phyloP scores from a whole-genome alignment of 30 jellyfish, hydroid and myxozoan genomes.

The Hydractinia symbiolongicarpus region DNA sequence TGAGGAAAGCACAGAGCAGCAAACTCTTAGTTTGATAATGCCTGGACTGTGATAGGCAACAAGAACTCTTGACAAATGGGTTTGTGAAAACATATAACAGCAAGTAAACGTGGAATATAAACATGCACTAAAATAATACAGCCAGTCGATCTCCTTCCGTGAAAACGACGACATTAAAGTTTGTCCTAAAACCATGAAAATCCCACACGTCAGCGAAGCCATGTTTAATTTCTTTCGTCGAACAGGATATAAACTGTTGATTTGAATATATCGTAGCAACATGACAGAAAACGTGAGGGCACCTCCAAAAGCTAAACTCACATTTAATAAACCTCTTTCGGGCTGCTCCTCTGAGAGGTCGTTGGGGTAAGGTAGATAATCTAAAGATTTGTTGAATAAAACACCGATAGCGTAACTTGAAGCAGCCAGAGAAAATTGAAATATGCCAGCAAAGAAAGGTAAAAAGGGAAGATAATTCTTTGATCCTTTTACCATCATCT shows the following conservation, averaged over 20 bases:
- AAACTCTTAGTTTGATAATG: constrained; percentile 4
- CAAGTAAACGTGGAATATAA: constrained; percentile 8
- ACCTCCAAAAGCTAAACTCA: constrained; percentile 21
- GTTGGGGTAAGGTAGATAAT: constrained; percentile 21
- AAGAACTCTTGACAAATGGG: constrained; percentile 19
- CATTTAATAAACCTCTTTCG: constrained; percentile 19
- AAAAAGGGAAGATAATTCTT: not conserved
- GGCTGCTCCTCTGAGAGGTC: constrained; percentile 23
- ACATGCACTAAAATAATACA: constrained; percentile 10
- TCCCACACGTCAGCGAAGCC: constrained; percentile 24
- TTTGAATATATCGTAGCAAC: constrained; percentile 28
- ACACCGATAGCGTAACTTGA: constrained; percentile 23
- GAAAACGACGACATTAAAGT: constrained; percentile 15
- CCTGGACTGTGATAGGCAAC: constrained; percentile 21
- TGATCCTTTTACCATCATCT: constrained; percentile 6
- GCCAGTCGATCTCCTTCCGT: not conserved
- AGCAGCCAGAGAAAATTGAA: constrained; percentile 2
- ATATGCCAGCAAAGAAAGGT: constrained; percentile 15
- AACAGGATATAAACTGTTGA: constrained; percentile 26
- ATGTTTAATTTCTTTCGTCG: not conserved
- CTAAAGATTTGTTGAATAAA: constrained; percentile 3
- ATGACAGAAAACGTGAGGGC: constrained; percentile 26
- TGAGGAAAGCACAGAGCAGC: constrained; percentile 9
- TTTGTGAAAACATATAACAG: constrained; percentile 26
- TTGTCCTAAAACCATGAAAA: constrained; percentile 27